phyloP scores from a whole-genome alignment of 2,888 invertebrate genomes.

The Amiota communis region DNA sequence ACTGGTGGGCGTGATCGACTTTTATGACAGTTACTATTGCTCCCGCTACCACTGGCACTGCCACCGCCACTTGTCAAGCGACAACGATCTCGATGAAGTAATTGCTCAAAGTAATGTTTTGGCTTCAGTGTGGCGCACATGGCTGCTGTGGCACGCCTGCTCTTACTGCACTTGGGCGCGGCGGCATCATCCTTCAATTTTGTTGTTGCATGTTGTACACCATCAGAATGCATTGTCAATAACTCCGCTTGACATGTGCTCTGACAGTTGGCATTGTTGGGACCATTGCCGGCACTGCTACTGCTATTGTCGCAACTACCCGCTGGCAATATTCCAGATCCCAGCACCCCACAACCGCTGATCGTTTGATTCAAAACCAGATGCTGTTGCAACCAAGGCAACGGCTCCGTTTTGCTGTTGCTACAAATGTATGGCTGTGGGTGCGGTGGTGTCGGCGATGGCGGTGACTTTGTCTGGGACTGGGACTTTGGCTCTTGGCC shows the following conservation, averaged over 20 bases:
- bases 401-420: constrained; percentile 67
- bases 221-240: constrained; percentile 61
- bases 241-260: constrained; percentile 56
- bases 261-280: constrained; percentile 49
- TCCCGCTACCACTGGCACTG: too few species aligned
- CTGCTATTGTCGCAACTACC: neutral
- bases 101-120: constrained; percentile 59
- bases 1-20: constrained; percentile 75
- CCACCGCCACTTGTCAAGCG: constrained; percentile 31
- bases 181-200: constrained; percentile 41
- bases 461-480: too few species aligned
- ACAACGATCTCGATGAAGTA: constrained; percentile 54
- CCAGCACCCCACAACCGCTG: constrained; percentile 48
- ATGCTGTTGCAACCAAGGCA: constrained; percentile 72
- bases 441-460: constrained; percentile 6
- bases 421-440: constrained; percentile 25
- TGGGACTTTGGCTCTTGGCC: too few species aligned
- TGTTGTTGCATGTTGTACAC: constrained; percentile 35
- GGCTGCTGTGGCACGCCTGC: constrained; percentile 28
- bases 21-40: constrained; percentile 47
- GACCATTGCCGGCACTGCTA: neutral
- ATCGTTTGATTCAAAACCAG: constrained; percentile 70
- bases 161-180: constrained; percentile 42
- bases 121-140: constrained; percentile 57
- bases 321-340: neutral